Conservation (phyloP, 2,888 invertebrate species). For the Caenorhabditis virilis region DNA sequence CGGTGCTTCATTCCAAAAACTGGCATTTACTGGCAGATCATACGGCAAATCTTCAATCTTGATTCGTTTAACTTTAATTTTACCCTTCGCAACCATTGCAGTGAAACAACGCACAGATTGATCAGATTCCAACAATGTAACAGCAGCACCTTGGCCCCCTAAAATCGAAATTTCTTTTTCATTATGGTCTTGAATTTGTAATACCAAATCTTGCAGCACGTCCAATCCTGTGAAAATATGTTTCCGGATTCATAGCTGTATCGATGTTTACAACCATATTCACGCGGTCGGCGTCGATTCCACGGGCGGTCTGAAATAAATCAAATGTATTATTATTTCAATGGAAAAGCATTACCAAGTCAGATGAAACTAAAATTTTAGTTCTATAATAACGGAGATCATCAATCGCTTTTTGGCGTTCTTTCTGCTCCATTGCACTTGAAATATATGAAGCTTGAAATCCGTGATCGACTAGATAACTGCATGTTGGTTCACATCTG, state of each 20-base stretch:
- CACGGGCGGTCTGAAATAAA: slow-evolving; percentile 78
- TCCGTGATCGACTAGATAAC: slow-evolving; percentile 77
- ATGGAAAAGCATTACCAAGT: slow-evolving; percentile 69
- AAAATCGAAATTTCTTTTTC: slow-evolving; percentile 2
- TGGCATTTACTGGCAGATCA: slow-evolving; percentile 18
- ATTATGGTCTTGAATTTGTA: neutral
- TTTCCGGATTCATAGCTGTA: slow-evolving; percentile 80
- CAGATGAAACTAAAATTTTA: slow-evolving; percentile 86
- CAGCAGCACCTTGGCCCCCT: slow-evolving; percentile 57
- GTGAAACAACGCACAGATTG: slow-evolving; percentile 17
- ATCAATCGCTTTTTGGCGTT: slow-evolving; percentile 79
- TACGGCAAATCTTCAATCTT: slow-evolving; percentile 11
- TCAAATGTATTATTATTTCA: neutral
- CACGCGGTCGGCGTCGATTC: slow-evolving; percentile 90
- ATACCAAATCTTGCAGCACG: slow-evolving; percentile 89
- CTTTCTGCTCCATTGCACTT: slow-evolving; percentile 80
- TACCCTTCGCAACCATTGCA: slow-evolving; percentile 22
- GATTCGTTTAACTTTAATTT: slow-evolving; percentile 11
- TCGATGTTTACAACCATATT: slow-evolving; percentile 92
- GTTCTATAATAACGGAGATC: slow-evolving; percentile 82
- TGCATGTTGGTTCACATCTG: slow-evolving; percentile 81
- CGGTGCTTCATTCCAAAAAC: slow-evolving; percentile 10
- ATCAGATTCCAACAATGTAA: slow-evolving; percentile 47
- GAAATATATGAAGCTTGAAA: slow-evolving; percentile 82
- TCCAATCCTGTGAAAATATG: slow-evolving; percentile 91